Conservation (phyloP, 2,113 vertebrate species). For the Corythornis madagascariensis region DNA sequence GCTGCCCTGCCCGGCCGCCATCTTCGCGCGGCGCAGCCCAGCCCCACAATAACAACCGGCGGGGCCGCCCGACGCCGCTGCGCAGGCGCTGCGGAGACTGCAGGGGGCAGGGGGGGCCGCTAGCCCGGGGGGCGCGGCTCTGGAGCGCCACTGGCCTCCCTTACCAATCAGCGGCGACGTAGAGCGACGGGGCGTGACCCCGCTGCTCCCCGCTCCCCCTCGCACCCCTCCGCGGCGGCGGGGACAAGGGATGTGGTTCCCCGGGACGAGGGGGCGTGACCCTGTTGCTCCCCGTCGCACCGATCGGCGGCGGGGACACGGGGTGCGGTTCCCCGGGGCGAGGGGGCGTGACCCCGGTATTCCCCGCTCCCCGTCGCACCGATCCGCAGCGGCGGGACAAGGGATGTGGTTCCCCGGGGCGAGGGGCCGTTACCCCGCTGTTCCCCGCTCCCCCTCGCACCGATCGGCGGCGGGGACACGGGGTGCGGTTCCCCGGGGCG, state of each 20-base stretch:
- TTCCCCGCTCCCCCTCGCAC: not conserved
- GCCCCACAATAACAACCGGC: slow-evolving; percentile 62
- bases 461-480: not conserved
- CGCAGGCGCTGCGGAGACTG: slow-evolving; percentile 5
- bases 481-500: not conserved
- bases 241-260: not conserved
- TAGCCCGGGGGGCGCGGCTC: not conserved
- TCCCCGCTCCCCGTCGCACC: not conserved
- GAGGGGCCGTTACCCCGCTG: not conserved
- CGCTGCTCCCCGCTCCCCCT: no score
- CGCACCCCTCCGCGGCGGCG: not conserved
- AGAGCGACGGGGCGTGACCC: not conserved
- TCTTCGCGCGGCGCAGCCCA: slow-evolving; percentile 40
- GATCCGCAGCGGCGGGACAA: not conserved
- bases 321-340: no score
- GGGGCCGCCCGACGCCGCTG: not conserved
- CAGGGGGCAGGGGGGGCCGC: not conserved
- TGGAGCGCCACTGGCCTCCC: rapidly evolving
- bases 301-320: no score
- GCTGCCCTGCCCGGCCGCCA: slow-evolving; percentile 63
- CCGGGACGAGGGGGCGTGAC: not conserved
- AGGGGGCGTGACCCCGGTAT: no score
- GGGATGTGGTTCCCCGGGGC: no score
- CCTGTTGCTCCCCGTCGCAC: no score
- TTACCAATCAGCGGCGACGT: not conserved